Evolutionary conservation across 2,888 invertebrate genomes (phyloP), one percentile per base, ranked within the genome.

Genomic region (Cheilosia urbana): DNA sequence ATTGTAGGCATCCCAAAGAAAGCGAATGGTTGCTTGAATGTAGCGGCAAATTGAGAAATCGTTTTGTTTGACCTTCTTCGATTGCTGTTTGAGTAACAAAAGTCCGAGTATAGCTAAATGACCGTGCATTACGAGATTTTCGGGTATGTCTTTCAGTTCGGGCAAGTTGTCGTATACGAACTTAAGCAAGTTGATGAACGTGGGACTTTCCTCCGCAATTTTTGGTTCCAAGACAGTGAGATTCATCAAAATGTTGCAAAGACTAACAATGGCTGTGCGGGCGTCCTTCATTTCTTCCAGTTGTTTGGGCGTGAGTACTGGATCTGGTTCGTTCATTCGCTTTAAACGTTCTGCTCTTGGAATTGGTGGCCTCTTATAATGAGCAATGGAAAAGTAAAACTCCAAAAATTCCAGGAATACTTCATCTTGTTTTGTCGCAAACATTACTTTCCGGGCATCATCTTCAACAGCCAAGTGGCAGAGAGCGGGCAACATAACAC

Each of bases 401-500:
- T 95, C 95, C 89, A 97, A 93, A 72, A 96, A 95, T 91, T 97
- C 96, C 90, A 95, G 95, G 2, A 97, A 92, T 30, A 96, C 94
- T 91, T 96, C 96, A 89, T 97, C 97, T 92, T 96, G 95, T 90
- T 96, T 95, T 66, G 94, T 93, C 80, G 96, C 94, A 63, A 98
- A 93, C 87, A 98, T 93, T 80, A 97, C 95, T 89, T 95, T 95
- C 87, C 98, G 94, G 0, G 97, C 96, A 88, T 96, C 95, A 89
- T 98, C 98, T 93, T 98, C 98, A 24, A 98, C 97, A 42, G 97
- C 96, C 88, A 98, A 94, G 91, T 98, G 97, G 89, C 98, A 98
- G 4, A 98, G 92, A 1, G 97, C 97, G 2, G 98, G 98, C 80
- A 98, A 93, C 93, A 98, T 94, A 49, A 98, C 94, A 68, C 97